A percentile compares a stretch with the other conserved stretches of the same genome.
phyloP scores from a whole-genome alignment of 2,888 invertebrate genomes.

The Sycophila texana region DNA sequence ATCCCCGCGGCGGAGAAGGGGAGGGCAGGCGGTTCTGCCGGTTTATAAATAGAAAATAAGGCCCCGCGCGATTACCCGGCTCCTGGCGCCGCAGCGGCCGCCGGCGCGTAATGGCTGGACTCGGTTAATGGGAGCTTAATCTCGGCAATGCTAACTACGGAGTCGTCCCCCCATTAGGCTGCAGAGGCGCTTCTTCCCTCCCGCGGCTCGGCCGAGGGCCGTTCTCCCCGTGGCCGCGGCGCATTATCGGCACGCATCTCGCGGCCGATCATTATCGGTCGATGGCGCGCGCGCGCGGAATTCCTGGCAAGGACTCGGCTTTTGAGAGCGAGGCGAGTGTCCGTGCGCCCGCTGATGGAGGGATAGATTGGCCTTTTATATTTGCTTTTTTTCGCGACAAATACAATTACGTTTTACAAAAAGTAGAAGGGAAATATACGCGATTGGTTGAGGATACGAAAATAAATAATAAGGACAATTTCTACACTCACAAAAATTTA shows the following conservation, averaged over 20 bases:
- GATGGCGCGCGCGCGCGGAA: constrained; percentile 50
- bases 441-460: too few relatives aligned
- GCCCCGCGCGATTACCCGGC: constrained; percentile 54
- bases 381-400: too few relatives aligned
- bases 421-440: too few relatives aligned
- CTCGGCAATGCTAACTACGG: constrained; percentile 60
- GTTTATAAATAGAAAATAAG: constrained; percentile 63
- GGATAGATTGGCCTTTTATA: too few relatives aligned
- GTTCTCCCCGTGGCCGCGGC: background rate
- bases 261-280: constrained; percentile 47
- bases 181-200: too few relatives aligned
- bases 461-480: too few relatives aligned
- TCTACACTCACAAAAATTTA: too few relatives aligned
- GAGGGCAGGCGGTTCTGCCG: constrained; percentile 47
- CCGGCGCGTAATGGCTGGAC: constrained; percentile 61
- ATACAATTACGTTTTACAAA: too few relatives aligned
- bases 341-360: too few relatives aligned
- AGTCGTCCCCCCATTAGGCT: constrained; percentile 15
- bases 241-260: constrained; percentile 14
- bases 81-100: constrained; percentile 45
- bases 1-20: background rate
- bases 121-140: constrained; percentile 70
- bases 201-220: too few relatives aligned
- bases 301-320: constrained; percentile 62
- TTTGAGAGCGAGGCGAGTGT: background rate